These are phyloP conservation scores for Papilio machaon DNA, from an alignment of 1,140 invertebrate species.

Conservation along the genomic window DNA sequence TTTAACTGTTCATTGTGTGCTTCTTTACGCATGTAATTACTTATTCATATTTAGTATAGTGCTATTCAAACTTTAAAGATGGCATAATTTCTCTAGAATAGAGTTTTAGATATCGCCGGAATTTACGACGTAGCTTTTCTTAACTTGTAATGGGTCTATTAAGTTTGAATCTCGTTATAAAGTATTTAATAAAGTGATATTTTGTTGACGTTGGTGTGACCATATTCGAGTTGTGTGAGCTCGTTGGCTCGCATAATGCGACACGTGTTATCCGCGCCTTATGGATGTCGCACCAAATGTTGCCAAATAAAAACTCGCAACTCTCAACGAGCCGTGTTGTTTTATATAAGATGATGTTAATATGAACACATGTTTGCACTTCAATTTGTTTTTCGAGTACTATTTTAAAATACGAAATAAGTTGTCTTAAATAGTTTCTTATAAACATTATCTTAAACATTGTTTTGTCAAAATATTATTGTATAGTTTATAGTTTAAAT, in stretches of 20 bases:
- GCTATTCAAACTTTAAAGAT: neutral
- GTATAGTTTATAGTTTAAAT: neutral
- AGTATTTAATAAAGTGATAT: conserved; percentile 49
- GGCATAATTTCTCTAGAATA: no score
- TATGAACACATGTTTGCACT: conserved; percentile 15
- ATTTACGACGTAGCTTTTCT: no score
- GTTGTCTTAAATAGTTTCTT: neutral
- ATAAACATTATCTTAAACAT: neutral
- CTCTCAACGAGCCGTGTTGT: conserved; percentile 7
- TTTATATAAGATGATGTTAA: conserved; percentile 15
- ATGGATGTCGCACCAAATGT: conserved; percentile 30
- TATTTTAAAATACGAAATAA: neutral
- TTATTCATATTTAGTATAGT: neutral
- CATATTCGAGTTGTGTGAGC: conserved; percentile 51
- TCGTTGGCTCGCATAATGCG: conserved; percentile 58
- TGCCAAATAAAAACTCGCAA: conserved; percentile 29
- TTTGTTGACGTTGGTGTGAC: conserved; percentile 46
- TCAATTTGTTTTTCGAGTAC: neutral
- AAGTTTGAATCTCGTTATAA: conserved; percentile 18
- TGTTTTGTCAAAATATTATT: neutral
- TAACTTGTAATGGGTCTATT: no score
- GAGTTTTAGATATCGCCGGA: no score
- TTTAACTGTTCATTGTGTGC: neutral
- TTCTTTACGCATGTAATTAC: neutral
- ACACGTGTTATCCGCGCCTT: conserved; percentile 51